A percentile compares a stretch with the other conserved stretches of the same genome.
phyloP scores from a whole-genome alignment of 2,113 vertebrate species.

The Camelus dromedarius region DNA sequence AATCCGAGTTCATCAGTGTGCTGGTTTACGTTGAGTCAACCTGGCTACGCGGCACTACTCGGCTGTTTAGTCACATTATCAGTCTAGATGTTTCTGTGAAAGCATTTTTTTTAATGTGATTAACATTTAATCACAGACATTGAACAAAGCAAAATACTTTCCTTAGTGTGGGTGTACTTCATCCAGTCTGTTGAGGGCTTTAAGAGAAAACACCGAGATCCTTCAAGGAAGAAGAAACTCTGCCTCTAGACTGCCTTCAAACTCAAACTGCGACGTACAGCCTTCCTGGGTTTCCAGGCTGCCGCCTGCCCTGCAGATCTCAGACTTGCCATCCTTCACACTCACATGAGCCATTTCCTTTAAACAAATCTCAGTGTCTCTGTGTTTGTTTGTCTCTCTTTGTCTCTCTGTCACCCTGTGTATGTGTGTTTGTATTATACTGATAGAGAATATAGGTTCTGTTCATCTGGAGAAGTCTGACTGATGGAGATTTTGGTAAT shows the following conservation, averaged over 20 bases:
- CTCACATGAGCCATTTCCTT: background rate
- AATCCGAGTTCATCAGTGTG: background rate
- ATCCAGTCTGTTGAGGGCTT: background rate
- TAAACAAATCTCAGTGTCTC: background rate
- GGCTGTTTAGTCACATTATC: background rate
- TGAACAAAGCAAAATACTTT: background rate
- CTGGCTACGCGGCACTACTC: background rate
- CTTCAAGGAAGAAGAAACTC: background rate
- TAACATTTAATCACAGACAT: background rate
- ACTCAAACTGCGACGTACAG: background rate
- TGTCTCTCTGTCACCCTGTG: background rate
- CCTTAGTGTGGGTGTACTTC: background rate
- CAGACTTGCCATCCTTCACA: background rate
- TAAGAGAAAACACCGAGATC: background rate
- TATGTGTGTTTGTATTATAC: background rate
- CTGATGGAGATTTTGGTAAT: background rate
- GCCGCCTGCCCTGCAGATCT: background rate
- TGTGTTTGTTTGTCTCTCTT: background rate
- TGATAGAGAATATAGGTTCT: background rate
- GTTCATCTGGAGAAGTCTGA: background rate
- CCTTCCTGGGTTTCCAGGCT: background rate
- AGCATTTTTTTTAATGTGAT: background rate
- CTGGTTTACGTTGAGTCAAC: too few species aligned
- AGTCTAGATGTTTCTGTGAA: background rate
- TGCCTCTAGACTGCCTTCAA: background rate